Evolutionary conservation across 1,140 invertebrate species (phyloP), one percentile per base, ranked within the genome.

Genomic region (Leptinotarsa texana): DNA sequence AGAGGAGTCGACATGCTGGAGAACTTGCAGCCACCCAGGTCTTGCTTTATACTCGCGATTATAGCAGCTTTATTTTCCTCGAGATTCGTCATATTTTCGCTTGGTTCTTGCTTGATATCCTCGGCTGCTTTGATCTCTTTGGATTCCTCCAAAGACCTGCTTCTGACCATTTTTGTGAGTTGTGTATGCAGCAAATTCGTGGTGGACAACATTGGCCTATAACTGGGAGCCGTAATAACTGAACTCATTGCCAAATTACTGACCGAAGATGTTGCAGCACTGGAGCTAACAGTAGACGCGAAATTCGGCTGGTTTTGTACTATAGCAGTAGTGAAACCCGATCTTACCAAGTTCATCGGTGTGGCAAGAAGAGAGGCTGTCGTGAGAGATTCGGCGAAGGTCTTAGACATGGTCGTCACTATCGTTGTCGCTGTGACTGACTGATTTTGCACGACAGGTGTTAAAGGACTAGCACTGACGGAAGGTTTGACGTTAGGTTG

Each of bases 131-230:
- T 81, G n/a, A 75, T 74, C 22, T 79, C 80, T 72, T 79, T 79
- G 4, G 76, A 68, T 33, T 81, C 78, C 47, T 81, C 80, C 6
- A 79, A 8, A 0, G 75, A 78, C 67, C 79, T 79, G n/a, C 75
- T 73, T 67, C 77, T 70, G 2, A 80, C 70, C 3, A 80, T 68
- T 80, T 84, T 85, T 13, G 88, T 90, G 49, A 90, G 75, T 80
- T 90, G 89, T 0, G 87, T 89, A 76, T 89, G 89, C 73, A 89
- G 74, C 24, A 85, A 80, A 79, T 84, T 85, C 13, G 83, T 84
- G 18, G 78, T 80, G 0, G 80, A 77, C 15, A 80, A 74, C 24
- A 77, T 75, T 6, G 80, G 75, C 74, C 78, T 80, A 42, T 77
- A 79, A 13, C 61, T 49, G 3, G 71, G 51, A 75, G 73, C 65